Evolutionary conservation across 2,797 vertebrate genomes (phyloP).

Genomic region (Garrulus glandarius): DNA sequence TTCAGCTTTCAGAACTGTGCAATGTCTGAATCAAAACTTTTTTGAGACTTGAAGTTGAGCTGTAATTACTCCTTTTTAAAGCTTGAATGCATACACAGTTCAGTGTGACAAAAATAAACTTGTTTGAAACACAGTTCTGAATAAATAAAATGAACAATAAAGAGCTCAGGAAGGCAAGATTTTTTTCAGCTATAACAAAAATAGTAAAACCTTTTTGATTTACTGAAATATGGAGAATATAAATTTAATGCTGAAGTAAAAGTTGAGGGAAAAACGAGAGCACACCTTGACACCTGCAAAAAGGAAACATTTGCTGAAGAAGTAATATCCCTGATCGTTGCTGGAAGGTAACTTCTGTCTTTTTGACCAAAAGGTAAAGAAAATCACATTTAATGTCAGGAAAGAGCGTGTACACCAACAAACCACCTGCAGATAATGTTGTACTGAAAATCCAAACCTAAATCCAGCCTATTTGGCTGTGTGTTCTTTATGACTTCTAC

Average conservation of each 20-base stretch:
- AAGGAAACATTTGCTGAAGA: not conserved
- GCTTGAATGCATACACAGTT: not conserved
- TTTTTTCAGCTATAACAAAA: not conserved
- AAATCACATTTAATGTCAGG: not conserved
- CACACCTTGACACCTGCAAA: not conserved
- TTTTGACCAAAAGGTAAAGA: not conserved
- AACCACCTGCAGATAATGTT: not conserved
- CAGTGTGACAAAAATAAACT: not conserved
- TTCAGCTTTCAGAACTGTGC: not conserved
- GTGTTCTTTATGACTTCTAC: not conserved
- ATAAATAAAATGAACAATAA: not conserved
- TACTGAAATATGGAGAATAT: not conserved
- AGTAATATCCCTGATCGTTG: not conserved
- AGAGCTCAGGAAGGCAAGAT: not conserved
- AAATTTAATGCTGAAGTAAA: not conserved
- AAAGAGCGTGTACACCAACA: not conserved
- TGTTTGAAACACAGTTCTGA: not conserved
- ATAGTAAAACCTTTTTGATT: not conserved
- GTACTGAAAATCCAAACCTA: not conserved
- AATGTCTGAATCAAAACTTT: not conserved
- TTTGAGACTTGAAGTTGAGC: not conserved
- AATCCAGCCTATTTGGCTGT: not conserved
- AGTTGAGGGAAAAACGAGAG: not conserved
- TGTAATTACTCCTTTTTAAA: not conserved
- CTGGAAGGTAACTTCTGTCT: not conserved